Evolutionary conservation across 2,797 vertebrate genomes (phyloP).

Genomic region (Chromis chromis): DNA sequence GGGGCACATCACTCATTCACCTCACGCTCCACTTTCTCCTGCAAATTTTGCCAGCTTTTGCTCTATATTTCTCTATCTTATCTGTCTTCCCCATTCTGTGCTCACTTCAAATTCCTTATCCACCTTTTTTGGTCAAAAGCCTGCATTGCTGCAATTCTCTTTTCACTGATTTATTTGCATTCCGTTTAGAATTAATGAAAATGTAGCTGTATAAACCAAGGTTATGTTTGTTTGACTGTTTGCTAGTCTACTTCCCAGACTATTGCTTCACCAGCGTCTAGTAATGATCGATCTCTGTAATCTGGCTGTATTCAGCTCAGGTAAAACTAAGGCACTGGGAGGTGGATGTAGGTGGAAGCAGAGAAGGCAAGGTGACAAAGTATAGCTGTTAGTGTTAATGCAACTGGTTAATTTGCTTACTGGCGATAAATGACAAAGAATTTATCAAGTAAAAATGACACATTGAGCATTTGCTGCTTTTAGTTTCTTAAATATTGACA

Average conservation of each 20-base stretch:
- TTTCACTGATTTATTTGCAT: constrained; percentile 80
- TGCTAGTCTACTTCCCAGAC: constrained; percentile 54
- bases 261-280: constrained; percentile 68
- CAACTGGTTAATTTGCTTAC: neutral
- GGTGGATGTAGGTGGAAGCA: constrained; percentile 4
- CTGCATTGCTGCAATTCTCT: constrained; percentile 71
- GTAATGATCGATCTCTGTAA: constrained; percentile 70
- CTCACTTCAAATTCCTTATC: constrained; percentile 76
- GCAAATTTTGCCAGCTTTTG: constrained; percentile 41
- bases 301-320: constrained; percentile 36
- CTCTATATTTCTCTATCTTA: constrained; percentile 70
- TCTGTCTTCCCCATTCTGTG: constrained; percentile 68
- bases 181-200: constrained; percentile 77
- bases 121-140: constrained; percentile 57
- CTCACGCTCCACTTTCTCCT: constrained; percentile 52
- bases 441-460: neutral
- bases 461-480: neutral
- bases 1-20: constrained; percentile 73
- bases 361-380: neutral
- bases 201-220: constrained; percentile 71
- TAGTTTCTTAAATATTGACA: neutral
- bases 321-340: constrained; percentile 27
- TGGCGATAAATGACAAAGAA: too few species aligned
- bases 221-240: constrained; percentile 80
- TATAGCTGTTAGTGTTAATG: neutral